Evolutionary conservation across 2,113 vertebrate genomes (phyloP).

Genomic region (Atherinomorus stipes): DNA sequence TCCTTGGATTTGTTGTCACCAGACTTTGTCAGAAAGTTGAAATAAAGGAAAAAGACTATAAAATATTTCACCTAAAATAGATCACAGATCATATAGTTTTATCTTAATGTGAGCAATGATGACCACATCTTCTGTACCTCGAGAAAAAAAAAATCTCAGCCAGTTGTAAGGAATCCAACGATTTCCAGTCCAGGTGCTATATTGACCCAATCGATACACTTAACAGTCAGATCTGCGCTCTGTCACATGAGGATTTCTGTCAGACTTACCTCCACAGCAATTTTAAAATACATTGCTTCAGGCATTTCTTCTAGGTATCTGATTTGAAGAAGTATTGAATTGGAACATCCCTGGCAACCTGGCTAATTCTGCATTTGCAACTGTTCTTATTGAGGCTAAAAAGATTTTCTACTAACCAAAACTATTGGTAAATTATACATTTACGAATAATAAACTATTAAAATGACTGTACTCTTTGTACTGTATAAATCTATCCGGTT

Average conservation of each 20-base stretch:
- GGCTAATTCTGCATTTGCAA: constrained; percentile 9
- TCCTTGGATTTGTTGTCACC: not conserved
- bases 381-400: not conserved
- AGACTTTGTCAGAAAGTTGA: not conserved
- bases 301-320: constrained; percentile 12
- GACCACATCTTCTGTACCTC: not conserved
- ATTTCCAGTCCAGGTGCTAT: not conserved
- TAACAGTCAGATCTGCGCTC: constrained; percentile 7
- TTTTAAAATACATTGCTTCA: constrained; percentile 32
- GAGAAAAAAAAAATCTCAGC: not conserved
- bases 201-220: constrained; percentile 24
- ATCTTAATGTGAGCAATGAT: not conserved
- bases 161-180: constrained; percentile 1
- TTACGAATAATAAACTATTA: not conserved
- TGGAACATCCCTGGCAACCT: constrained; percentile 11
- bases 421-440: not conserved
- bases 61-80: not conserved
- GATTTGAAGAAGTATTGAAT: constrained; percentile 37
- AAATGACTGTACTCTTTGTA: too few species aligned
- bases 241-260: constrained; percentile 30
- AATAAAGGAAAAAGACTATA: not conserved
- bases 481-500: not conserved
- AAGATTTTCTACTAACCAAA: not conserved
- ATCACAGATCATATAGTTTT: not conserved
- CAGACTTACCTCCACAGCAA: constrained; percentile 17